A percentile compares a stretch with the other conserved stretches of the same genome.
Evolutionary conservation across 2,113 vertebrate species (phyloP).

Genomic region (Dicerorhinus sumatrensis): DNA sequence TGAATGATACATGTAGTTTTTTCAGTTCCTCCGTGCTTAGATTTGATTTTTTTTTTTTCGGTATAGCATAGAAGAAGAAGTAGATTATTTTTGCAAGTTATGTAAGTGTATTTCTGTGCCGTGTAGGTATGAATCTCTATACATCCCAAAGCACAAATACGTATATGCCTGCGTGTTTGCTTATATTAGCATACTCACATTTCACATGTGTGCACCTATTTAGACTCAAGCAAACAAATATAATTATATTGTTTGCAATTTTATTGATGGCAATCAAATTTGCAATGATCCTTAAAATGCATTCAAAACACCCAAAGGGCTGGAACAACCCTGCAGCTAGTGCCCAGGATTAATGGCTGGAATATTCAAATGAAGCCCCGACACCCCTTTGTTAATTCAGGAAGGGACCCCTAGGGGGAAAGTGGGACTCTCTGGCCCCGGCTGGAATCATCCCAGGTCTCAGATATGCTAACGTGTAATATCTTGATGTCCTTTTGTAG

Average conservation of each 20-base stretch:
- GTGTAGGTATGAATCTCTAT: neutral
- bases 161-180: conserved; percentile 61
- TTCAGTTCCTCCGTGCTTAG: conserved; percentile 90
- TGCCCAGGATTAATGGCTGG: conserved; percentile 84
- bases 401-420: conserved; percentile 65
- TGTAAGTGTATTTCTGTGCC: conserved; percentile 82
- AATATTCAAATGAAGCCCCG: conserved; percentile 84
- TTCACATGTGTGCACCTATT: conserved; percentile 70
- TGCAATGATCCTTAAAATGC: conserved; percentile 90
- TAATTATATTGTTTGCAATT: conserved; percentile 88
- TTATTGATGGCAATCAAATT: conserved; percentile 89
- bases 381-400: conserved; percentile 81
- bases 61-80: conserved; percentile 80
- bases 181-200: neutral
- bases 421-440: neutral
- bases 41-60: conserved; percentile 87
- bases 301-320: conserved; percentile 90
- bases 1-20: conserved; percentile 96
- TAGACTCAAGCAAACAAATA: conserved; percentile 86
- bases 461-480: rapidly evolving
- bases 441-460: neutral
- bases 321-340: conserved; percentile 82
- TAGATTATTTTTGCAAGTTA: conserved; percentile 85
- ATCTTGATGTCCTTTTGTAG: neutral
- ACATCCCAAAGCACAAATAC: conserved; percentile 18